Conservation (phyloP, 1,140 invertebrate species). For the Anastatus disparis region DNA sequence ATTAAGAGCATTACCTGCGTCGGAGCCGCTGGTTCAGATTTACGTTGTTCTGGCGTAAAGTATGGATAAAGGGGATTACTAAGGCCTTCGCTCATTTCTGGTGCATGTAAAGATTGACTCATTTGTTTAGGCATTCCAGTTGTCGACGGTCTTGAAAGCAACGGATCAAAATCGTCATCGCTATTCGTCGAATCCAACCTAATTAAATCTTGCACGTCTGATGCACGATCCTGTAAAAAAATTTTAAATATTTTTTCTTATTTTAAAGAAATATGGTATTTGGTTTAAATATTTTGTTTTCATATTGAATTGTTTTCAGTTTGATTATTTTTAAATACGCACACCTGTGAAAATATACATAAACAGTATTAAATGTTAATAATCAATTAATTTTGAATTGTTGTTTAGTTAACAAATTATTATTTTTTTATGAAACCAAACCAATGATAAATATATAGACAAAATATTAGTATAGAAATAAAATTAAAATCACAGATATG, state of each 20-base stretch:
- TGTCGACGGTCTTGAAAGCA: slow-evolving; percentile 62
- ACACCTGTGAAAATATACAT: too few relatives aligned
- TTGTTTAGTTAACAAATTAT: too few relatives aligned
- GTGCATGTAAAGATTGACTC: slow-evolving; percentile 63
- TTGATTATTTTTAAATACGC: too few relatives aligned
- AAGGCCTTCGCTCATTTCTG: slow-evolving; percentile 64
- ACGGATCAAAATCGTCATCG: slow-evolving; percentile 73
- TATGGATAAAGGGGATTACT: slow-evolving; percentile 73
- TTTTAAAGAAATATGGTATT: too few relatives aligned
- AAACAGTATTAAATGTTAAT: too few relatives aligned
- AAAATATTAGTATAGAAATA: neutral
- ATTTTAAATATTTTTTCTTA: too few relatives aligned
- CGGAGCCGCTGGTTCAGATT: slow-evolving; percentile 13
- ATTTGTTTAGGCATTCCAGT: slow-evolving; percentile 52
- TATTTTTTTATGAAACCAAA: too few relatives aligned
- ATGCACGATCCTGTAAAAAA: slow-evolving; percentile 46
- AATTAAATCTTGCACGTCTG: slow-evolving; percentile 70
- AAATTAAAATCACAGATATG: neutral
- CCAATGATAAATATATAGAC: too few relatives aligned
- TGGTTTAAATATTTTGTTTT: too few relatives aligned
- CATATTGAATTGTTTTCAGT: too few relatives aligned
- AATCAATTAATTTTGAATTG: too few relatives aligned
- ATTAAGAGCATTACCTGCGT: too few relatives aligned
- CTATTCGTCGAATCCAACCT: slow-evolving; percentile 70
- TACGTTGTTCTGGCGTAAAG: slow-evolving; percentile 62